Percentiles rank a stretch among this genome's conserved stretches.
phyloP scores from a whole-genome alignment of 37 sponge, comb jelly and placozoan species.

The Chondrilla cf. caribensis region DNA sequence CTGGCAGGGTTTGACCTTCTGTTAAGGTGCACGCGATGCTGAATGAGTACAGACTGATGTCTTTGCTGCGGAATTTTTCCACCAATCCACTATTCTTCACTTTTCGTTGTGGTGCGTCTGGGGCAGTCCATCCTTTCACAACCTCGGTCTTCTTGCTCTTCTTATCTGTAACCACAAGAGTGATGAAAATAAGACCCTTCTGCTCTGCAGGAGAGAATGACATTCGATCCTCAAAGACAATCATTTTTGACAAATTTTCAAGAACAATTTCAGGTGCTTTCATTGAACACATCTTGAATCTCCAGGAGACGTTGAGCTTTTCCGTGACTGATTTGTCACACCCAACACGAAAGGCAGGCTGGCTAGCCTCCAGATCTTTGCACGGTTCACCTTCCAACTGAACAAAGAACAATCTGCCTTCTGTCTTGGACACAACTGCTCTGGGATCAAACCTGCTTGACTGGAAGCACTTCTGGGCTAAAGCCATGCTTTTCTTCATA shows the following conservation, averaged over 20 bases:
- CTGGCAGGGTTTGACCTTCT: not conserved
- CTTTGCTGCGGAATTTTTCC: not conserved
- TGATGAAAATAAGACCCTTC: not conserved
- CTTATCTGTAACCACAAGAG: constrained; percentile 16
- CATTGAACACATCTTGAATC: constrained; percentile 4
- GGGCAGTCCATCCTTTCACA: not conserved
- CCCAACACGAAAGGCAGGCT: not conserved
- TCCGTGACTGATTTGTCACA: constrained; percentile 11
- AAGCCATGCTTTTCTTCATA: not conserved
- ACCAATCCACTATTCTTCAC: too few species aligned
- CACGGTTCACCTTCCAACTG: not conserved
- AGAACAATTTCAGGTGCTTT: not conserved
- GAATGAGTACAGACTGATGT: constrained; percentile 8
- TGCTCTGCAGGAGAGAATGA: not conserved
- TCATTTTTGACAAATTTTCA: not conserved
- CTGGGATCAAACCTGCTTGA: not conserved
- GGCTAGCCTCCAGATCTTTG: not conserved
- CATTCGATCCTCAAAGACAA: not conserved
- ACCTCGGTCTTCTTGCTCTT: not conserved
- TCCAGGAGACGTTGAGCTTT: not conserved
- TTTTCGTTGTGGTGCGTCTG: not conserved
- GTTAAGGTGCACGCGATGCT: not conserved
- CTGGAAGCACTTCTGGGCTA: constrained; percentile 3
- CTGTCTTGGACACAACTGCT: not conserved
- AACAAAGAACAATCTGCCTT: not conserved